phyloP scores from a whole-genome alignment of 1,140 invertebrate genomes.

The Lucilia cuprina region DNA sequence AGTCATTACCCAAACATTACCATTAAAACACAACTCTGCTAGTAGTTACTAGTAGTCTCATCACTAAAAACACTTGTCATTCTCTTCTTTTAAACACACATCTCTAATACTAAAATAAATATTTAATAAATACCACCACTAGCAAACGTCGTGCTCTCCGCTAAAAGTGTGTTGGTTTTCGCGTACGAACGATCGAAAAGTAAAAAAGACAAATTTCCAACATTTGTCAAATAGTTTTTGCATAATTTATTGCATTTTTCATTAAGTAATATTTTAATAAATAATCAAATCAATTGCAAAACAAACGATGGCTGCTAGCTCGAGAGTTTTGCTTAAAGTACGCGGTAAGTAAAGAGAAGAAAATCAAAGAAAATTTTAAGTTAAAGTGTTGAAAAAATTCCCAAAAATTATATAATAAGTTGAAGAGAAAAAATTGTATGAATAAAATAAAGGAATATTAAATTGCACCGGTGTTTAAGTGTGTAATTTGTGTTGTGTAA shows the following conservation, averaged over 20 bases:
- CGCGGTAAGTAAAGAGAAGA: constrained; percentile 48
- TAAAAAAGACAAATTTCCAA: not conserved
- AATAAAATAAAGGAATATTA: not conserved
- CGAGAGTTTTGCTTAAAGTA: constrained; percentile 58
- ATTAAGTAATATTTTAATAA: not conserved
- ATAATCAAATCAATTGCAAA: constrained; percentile 21
- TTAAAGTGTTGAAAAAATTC: too few relatives aligned
- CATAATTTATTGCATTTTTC: constrained; percentile 31
- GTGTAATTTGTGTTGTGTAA: not conserved
- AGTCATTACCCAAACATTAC: not conserved
- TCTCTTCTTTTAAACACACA: not conserved
- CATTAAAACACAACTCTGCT: not conserved
- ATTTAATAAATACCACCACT: not conserved
- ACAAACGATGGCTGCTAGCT: constrained; percentile 55
- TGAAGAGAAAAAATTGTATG: constrained; percentile 19
- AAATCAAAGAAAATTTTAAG: not conserved
- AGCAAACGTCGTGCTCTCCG: not conserved
- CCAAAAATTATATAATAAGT: constrained; percentile 39
- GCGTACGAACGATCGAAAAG: constrained; percentile 20
- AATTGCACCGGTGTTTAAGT: not conserved
- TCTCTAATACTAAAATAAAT: not conserved
- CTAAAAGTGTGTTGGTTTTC: constrained; percentile 14
- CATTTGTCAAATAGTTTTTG: constrained; percentile 16
- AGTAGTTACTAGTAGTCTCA: not conserved
- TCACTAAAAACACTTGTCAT: not conserved